Evolutionary conservation across 2,113 vertebrate species (phyloP).

Genomic region (Bettongia penicillata): DNA sequence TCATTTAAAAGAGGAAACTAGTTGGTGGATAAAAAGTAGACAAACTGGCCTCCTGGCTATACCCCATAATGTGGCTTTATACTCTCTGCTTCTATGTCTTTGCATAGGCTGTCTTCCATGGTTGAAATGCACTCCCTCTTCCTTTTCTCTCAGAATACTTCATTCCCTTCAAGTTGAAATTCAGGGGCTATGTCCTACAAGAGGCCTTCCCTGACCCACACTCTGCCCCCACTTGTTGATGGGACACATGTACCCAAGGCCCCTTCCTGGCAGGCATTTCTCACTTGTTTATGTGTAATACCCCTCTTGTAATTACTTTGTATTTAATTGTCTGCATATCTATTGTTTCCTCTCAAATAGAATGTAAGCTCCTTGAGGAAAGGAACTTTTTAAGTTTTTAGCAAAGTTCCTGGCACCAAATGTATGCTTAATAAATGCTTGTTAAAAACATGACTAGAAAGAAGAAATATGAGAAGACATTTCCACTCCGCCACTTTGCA

Average conservation of each 20-base stretch:
- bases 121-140: neutral
- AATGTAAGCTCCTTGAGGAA: neutral
- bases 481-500: neutral
- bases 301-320: neutral
- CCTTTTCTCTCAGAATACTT: neutral
- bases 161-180: neutral
- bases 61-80: neutral
- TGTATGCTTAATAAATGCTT: slow-evolving; percentile 48
- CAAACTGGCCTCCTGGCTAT: neutral
- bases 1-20: neutral
- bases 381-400: slow-evolving; percentile 1
- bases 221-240: slow-evolving; percentile 51
- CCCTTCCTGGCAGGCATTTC: neutral
- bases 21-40: neutral
- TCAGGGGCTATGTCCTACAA: neutral
- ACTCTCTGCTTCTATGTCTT: neutral
- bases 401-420: slow-evolving; percentile 14
- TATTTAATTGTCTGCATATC: neutral
- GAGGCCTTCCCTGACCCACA: neutral
- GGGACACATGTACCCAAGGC: neutral
- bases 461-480: neutral
- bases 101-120: neutral
- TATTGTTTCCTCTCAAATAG: neutral
- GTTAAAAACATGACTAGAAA: neutral
- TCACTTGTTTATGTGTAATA: neutral